Conservation (phyloP, 2,113 vertebrate species). For the Leptodactylus fuscus region DNA sequence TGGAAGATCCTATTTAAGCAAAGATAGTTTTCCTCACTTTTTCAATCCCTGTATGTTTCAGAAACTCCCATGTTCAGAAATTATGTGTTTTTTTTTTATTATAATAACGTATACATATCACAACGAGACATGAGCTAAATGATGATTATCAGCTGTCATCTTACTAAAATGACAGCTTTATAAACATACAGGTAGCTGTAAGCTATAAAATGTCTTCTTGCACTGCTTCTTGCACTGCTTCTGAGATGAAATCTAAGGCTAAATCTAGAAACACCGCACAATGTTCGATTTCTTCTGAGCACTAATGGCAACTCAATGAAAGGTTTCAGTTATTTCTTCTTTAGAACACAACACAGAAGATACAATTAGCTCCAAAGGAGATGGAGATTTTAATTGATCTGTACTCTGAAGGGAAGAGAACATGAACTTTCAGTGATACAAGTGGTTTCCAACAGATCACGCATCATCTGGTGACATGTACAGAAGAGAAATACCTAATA, state of each 20-base stretch:
- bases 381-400: not conserved
- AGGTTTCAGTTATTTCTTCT: not conserved
- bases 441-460: slow-evolving; percentile 4
- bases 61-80: too few relatives aligned
- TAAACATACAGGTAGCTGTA: not conserved
- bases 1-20: too few relatives aligned
- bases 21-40: too few relatives aligned
- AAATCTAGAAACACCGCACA: too few relatives aligned
- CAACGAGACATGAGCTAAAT: too few relatives aligned
- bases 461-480: not conserved
- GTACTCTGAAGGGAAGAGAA: not conserved
- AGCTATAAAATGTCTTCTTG: not conserved
- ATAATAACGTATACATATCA: too few relatives aligned
- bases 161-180: too few relatives aligned
- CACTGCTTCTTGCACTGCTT: too few relatives aligned
- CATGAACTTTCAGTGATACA: not conserved
- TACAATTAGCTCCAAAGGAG: not conserved
- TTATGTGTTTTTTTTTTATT: too few relatives aligned
- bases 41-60: too few relatives aligned
- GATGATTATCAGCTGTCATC: too few relatives aligned
- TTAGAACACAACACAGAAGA: not conserved
- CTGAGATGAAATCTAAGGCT: not conserved
- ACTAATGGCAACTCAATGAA: slow-evolving; percentile 13
- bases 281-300: too few relatives aligned
- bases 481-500: not conserved